A percentile compares a stretch with the other conserved stretches of the same genome.
Conservation (phyloP, 1,140 invertebrate genomes). For the Drosophila kohkoa region DNA sequence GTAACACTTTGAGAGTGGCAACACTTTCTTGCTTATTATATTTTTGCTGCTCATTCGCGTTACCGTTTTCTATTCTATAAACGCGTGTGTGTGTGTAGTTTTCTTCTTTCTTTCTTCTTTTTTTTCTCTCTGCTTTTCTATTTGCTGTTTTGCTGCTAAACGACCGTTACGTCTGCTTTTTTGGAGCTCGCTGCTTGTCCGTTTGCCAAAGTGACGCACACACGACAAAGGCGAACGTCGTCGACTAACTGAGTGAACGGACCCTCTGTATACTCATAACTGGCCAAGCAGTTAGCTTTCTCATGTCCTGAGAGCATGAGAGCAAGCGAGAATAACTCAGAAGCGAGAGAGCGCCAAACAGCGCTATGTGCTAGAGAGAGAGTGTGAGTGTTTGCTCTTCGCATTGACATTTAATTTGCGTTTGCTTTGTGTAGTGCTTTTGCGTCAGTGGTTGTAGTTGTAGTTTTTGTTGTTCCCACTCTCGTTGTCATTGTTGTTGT, state of each 20-base stretch:
- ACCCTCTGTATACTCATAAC: constrained; percentile 39
- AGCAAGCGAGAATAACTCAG: constrained; percentile 8
- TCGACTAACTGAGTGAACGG: constrained; percentile 51
- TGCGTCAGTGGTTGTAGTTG: constrained; percentile 36
- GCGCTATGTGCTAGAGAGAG: constrained; percentile 23
- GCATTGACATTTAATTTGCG: constrained; percentile 56
- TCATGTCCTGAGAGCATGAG: constrained; percentile 12
- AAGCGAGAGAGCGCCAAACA: background rate
- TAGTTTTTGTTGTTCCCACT: constrained; percentile 12
- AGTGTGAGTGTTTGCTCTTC: constrained; percentile 41
- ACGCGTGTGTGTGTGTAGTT: too few species aligned
- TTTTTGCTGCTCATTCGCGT: constrained; percentile 30
- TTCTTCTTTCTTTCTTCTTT: constrained; percentile 30
- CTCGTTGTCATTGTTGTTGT: constrained; percentile 1
- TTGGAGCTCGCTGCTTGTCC: constrained; percentile 39
- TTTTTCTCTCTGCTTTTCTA: constrained; percentile 27
- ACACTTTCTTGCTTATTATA: constrained; percentile 38
- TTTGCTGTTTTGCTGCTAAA: constrained; percentile 25
- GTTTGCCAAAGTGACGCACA: constrained; percentile 49
- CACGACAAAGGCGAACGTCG: constrained; percentile 49
- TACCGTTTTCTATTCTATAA: constrained; percentile 6
- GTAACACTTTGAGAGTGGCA: constrained; percentile 28
- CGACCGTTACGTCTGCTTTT: constrained; percentile 45
- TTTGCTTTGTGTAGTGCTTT: constrained; percentile 26
- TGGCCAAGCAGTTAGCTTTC: constrained; percentile 10